These are phyloP conservation scores for Lasioglossum marginatum DNA, from an alignment of 2,888 invertebrate genomes.

Conservation along the genomic window DNA sequence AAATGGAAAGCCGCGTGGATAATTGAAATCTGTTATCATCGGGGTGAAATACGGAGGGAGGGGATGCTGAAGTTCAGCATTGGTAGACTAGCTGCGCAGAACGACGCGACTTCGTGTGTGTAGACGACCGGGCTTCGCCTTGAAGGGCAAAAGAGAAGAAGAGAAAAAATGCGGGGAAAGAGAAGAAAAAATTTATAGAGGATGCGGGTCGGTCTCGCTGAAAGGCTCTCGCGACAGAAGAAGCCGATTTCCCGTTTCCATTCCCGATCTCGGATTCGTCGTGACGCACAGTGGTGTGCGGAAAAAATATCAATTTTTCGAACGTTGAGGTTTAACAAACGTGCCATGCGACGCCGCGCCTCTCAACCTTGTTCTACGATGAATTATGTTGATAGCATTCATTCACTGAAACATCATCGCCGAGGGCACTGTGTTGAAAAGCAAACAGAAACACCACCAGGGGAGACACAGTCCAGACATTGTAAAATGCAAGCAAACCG, in stretches of 20 bases:
- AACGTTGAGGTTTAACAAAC: too few species aligned
- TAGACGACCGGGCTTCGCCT: slow-evolving; percentile 63
- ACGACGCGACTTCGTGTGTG: slow-evolving; percentile 40
- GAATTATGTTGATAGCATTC: slow-evolving; percentile 69
- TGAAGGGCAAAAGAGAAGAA: slow-evolving; percentile 21
- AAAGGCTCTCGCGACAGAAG: slow-evolving; percentile 22
- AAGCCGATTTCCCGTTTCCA: slow-evolving; percentile 60
- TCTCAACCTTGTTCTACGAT: slow-evolving; percentile 41
- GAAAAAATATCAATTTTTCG: too few species aligned
- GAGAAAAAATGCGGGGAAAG: slow-evolving; percentile 31
- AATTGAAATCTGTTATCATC: slow-evolving; percentile 14
- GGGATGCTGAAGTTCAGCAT: background rate
- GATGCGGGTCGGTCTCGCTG: slow-evolving; percentile 47
- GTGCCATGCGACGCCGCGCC: too few species aligned
- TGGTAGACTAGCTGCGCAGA: slow-evolving; percentile 43
- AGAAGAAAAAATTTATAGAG: slow-evolving; percentile 28
- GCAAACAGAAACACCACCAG: slow-evolving; percentile 23
- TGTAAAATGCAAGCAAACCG: slow-evolving; percentile 55
- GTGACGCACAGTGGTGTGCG: slow-evolving; percentile 30
- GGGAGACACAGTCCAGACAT: slow-evolving; percentile 46
- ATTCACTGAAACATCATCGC: slow-evolving; percentile 57
- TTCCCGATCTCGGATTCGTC: slow-evolving; percentile 58
- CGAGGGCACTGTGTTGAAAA: slow-evolving; percentile 41
- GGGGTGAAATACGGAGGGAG: background rate
- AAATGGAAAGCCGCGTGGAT: background rate